Base-by-base conservation (phyloP, 2,888 invertebrate species). In the Tetragnatha montana region DNA sequence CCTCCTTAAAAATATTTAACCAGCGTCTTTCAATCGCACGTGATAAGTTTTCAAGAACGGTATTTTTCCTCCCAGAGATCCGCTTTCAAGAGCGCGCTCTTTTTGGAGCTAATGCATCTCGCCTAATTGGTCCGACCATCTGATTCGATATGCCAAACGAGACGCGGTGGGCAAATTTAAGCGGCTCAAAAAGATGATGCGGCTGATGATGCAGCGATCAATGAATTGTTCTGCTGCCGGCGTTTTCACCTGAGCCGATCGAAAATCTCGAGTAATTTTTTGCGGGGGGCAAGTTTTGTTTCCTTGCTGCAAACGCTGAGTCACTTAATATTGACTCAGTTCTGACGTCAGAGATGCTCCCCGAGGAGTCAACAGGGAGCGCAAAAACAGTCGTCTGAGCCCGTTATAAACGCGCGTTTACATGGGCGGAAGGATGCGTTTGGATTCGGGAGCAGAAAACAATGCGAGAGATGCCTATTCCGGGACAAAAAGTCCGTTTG, bases 211-310 rank as follows among this genome's bases (percentile, higher is more conserved):
- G 60, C 60, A 60, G 17, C 60, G 78, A 78, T 78, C 78, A 78
- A 78, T 78, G 78, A 78, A 68, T 10, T 19, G 60, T 60, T 78
- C 22, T 78, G 51, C 78, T 78, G 51, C 51, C 78, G 60, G 60
- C 60, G 60, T 60, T 60, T 60, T 60, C 60, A 60, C 60, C 60
- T 60, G 60, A 12, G 60, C 60, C 60, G 60, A 60, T 60, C 60
- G 60, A 60, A 60, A 60, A 17, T 60, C 60, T 60, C 60, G 60
- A 12, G 60, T 60, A 60, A 60, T 60, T 60, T 60, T 60, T 60
- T 60, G 60, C 17, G 60, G 60, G 60, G 60, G 60, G 12, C 17
- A 4, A 60, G 60, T 60, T 60, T 60, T 60, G 60, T 60, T 60
- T 60, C 60, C 12, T 60, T 10, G 60, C 4, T 12, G 60, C 17